Conservation (phyloP, 2,797 vertebrate genomes). For the Pampus argenteus region DNA sequence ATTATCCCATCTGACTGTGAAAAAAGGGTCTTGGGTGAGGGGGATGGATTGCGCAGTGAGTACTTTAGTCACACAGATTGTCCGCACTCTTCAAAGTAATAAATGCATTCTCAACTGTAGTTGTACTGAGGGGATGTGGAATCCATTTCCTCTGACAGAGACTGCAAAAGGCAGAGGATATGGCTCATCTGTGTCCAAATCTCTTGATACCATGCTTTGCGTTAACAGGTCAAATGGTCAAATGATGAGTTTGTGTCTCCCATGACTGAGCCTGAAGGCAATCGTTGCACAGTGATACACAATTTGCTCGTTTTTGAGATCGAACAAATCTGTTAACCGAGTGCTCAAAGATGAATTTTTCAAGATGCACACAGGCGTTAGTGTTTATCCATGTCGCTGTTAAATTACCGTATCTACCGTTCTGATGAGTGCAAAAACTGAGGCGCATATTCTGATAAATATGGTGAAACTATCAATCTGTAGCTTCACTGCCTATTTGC, state of each 20-base stretch:
- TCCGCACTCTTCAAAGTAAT: conserved; percentile 83
- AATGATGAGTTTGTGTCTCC: conserved; percentile 56
- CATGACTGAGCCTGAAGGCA: conserved; percentile 39
- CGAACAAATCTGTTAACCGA: not conserved
- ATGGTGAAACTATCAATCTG: conserved; percentile 51
- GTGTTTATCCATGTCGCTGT: not conserved
- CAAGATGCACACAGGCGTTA: not conserved
- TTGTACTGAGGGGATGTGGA: conserved; percentile 71
- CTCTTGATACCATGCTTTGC: conserved; percentile 56
- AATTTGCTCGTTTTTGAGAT: not conserved
- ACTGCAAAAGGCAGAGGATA: conserved; percentile 61
- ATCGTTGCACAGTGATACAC: conserved; percentile 44
- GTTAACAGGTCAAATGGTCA: conserved; percentile 70
- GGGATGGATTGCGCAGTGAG: conserved; percentile 82
- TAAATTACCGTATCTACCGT: not conserved
- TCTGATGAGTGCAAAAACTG: conserved; percentile 16
- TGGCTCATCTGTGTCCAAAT: conserved; percentile 66
- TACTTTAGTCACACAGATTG: conserved; percentile 87
- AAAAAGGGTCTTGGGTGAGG: conserved; percentile 81
- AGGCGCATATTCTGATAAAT: conserved; percentile 38
- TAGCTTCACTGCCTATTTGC: conserved; percentile 60
- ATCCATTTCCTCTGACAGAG: conserved; percentile 71
- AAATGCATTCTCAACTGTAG: conserved; percentile 77
- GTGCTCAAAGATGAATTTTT: not conserved
- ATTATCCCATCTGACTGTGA: conserved; percentile 83